phyloP scores from a whole-genome alignment of 2,888 invertebrate species.

The Dascillus cervinus region DNA sequence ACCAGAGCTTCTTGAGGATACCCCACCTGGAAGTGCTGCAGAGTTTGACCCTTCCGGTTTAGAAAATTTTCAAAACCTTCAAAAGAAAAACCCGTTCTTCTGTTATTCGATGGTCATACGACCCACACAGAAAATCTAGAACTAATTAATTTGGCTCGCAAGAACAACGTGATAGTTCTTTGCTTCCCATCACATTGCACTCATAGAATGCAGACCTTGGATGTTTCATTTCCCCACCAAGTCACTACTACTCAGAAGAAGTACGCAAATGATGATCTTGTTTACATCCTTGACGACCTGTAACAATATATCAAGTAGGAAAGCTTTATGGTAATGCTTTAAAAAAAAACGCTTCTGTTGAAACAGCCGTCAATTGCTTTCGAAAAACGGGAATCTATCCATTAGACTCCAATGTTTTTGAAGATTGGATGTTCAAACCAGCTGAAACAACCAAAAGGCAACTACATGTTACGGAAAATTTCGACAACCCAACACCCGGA shows the following conservation, averaged over 20 bases:
- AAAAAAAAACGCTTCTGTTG: conserved; percentile 16
- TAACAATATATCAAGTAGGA: conserved; percentile 19
- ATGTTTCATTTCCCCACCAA: conserved; percentile 21
- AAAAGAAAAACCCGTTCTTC: no score
- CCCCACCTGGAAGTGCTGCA: no score
- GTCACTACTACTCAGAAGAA: conserved; percentile 19
- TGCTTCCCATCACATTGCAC: conserved; percentile 26
- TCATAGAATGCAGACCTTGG: conserved; percentile 21
- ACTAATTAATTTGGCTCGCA: conserved; percentile 15
- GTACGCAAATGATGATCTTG: conserved; percentile 18
- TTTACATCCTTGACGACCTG: conserved; percentile 17
- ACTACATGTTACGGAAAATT: no score
- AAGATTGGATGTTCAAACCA: conserved; percentile 2
- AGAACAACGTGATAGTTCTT: conserved; percentile 21
- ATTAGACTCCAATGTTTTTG: conserved; percentile 2
- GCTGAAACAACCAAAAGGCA: neutral
- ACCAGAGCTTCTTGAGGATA: no score
- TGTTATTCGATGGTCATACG: conserved; percentile 14
- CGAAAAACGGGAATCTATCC: conserved; percentile 13
- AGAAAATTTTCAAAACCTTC: no score
- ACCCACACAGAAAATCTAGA: conserved; percentile 25
- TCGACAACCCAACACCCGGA: no score
- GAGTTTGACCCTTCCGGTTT: no score
- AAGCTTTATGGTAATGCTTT: conserved; percentile 19
- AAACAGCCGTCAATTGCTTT: conserved; percentile 21